Conservation (phyloP, 2,888 invertebrate genomes). For the Monochamus alternatus region DNA sequence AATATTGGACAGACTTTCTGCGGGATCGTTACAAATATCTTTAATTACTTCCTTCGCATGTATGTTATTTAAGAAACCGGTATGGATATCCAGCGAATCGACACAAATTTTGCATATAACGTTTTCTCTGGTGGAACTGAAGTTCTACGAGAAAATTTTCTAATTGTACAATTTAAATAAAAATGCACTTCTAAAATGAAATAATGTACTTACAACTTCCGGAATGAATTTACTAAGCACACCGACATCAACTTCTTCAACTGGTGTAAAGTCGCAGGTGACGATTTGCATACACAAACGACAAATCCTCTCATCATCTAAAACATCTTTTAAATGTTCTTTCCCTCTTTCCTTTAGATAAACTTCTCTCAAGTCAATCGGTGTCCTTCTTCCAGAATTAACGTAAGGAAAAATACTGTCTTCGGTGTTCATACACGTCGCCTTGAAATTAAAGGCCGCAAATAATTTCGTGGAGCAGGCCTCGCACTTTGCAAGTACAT, state of each 20-base stretch:
- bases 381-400: neutral
- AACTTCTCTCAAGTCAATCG: neutral
- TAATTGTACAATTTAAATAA: too few species aligned
- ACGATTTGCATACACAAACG: too few species aligned
- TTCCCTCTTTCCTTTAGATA: neutral
- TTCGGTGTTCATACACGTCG: neutral
- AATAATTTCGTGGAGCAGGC: neutral
- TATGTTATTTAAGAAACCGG: neutral
- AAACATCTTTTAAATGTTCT: neutral
- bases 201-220: conserved; percentile 4
- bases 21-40: neutral
- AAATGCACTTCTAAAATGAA: neutral
- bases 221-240: neutral
- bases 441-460: too few species aligned
- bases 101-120: neutral
- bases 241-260: neutral
- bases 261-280: too few species aligned
- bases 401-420: neutral
- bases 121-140: neutral
- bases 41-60: neutral
- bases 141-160: neutral
- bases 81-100: neutral
- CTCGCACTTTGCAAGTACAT: neutral
- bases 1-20: too few species aligned
- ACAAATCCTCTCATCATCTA: neutral